Base-by-base conservation (phyloP, 2,113 vertebrate species). In the Pleuronectes platessa region DNA sequence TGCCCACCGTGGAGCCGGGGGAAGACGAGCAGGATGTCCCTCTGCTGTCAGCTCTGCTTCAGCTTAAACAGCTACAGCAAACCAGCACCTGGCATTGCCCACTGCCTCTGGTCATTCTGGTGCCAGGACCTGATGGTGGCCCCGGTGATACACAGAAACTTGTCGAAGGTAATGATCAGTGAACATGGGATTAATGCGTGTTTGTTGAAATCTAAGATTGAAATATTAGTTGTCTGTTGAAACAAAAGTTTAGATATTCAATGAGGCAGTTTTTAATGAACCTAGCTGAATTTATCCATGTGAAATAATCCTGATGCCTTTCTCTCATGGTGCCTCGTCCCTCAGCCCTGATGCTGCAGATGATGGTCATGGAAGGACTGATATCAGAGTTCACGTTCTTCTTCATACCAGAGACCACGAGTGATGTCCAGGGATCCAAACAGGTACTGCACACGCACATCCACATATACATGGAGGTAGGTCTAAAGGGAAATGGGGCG, bases 21-120 rank as follows among this genome's bases (percentile, higher is more conserved):
- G 17, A 60, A 0, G 88, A 89, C 1, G 92, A 94, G 2, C 94
- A 95, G 75, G 97, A 97, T 1, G 88, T 97, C 0, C 94, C 94
- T 21, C 94, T 97, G 92, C 95, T 98, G 37, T 96, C 96, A 0
- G 96, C 96, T 0, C 78, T 97, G 77, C 92, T 99, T 42, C 97
- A 98, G 88, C 91, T 98, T 68, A 97, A 94, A 79, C 97, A 97
- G 90, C 90, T 99, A 3, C 95, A 98, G 68, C 95, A 97, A 71
- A 96, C 93, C 27, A 97, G 95, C 81, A 93, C 94, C 55, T 97
- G 96, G 91, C 93, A 95, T 26, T 95, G 95, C 0, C 65, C 95
- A 0, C 83, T 97, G 49, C 97, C 97, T 0, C 91, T 99, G 53
- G 95, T 91, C 23, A 82, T 99, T 24, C 92, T 99, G 5, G 93